phyloP scores from a whole-genome alignment of 2,113 vertebrate genomes.

The Rostratula benghalensis region DNA sequence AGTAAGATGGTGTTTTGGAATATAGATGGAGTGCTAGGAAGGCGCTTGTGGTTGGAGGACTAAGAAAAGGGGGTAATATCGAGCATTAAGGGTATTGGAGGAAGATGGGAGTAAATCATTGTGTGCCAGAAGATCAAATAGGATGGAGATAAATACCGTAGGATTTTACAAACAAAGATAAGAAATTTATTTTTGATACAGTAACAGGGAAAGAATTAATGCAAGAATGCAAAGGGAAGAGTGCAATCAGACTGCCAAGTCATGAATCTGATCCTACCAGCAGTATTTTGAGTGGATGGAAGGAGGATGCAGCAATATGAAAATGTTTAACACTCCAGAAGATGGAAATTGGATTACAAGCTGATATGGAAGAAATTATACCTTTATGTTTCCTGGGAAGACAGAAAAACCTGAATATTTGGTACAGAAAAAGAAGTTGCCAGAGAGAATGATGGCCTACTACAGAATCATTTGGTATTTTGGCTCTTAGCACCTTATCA shows the following conservation, averaged over 20 bases:
- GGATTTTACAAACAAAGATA: constrained; percentile 18
- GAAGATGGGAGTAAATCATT: neutral
- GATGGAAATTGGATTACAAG: neutral
- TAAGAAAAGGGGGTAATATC: neutral
- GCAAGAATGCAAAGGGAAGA: neutral
- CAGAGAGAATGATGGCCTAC: neutral
- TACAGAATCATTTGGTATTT: neutral
- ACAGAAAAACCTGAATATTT: neutral
- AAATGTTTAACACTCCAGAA: neutral
- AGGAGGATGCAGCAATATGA: neutral
- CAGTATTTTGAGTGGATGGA: neutral
- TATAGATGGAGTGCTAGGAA: neutral
- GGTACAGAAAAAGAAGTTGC: neutral
- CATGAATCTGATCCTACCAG: neutral
- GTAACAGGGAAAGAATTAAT: neutral
- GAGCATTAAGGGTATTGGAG: neutral
- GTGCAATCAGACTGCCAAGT: neutral
- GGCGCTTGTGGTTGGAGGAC: neutral
- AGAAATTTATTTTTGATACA: neutral
- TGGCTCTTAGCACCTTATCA: neutral
- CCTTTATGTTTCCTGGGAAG: neutral
- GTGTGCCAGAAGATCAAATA: neutral
- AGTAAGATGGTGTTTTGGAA: neutral
- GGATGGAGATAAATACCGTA: neutral
- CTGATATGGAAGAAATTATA: neutral